A percentile compares a stretch with the other conserved stretches of the same genome.
Conservation (phyloP, 30 jellyfish, hydroid and myxozoan species). For the Hydra vulgaris region DNA sequence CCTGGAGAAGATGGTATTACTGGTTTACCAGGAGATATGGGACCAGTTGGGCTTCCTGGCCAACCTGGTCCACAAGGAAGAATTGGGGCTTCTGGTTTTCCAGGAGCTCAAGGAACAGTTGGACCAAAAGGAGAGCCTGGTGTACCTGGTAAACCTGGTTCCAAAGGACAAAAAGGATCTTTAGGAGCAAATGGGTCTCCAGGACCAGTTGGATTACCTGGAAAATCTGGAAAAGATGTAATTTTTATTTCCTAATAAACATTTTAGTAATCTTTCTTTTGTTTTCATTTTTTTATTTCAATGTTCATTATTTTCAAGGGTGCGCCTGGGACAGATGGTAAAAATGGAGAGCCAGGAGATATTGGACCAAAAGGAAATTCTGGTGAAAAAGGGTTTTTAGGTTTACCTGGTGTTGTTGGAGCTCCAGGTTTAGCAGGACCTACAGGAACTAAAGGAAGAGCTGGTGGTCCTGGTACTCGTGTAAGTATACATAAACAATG, state of each 20-base stretch:
- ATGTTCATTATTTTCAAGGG: slow-evolving; percentile 16
- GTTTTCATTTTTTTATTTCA: slow-evolving; percentile 1
- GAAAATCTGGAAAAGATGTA: slow-evolving; percentile 73
- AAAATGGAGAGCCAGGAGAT: slow-evolving; percentile 31
- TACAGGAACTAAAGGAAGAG: slow-evolving; percentile 43
- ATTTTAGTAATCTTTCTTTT: background rate
- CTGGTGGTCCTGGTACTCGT: slow-evolving; percentile 32
- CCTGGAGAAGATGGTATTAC: slow-evolving; percentile 60
- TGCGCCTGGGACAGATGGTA: slow-evolving; percentile 19
- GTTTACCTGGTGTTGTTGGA: slow-evolving; percentile 40
- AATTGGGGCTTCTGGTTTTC: slow-evolving; percentile 59
- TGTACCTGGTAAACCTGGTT: slow-evolving; percentile 21
- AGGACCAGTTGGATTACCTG: slow-evolving; percentile 35
- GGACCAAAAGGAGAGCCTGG: slow-evolving; percentile 59
- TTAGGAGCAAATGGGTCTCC: slow-evolving; percentile 65
- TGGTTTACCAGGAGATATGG: slow-evolving; percentile 62
- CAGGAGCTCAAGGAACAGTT: slow-evolving; percentile 56
- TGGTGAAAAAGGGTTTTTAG: slow-evolving; percentile 30
- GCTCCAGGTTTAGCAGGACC: slow-evolving; percentile 32
- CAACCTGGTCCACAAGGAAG: slow-evolving; percentile 55
- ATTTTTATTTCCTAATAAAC: background rate
- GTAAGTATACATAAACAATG: slow-evolving; percentile 12
- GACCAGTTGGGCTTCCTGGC: slow-evolving; percentile 57
- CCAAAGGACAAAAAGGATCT: slow-evolving; percentile 32
- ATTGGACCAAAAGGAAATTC: slow-evolving; percentile 25